Conservation (phyloP, 2,113 vertebrate species). For the Ailuropoda melanoleuca region DNA sequence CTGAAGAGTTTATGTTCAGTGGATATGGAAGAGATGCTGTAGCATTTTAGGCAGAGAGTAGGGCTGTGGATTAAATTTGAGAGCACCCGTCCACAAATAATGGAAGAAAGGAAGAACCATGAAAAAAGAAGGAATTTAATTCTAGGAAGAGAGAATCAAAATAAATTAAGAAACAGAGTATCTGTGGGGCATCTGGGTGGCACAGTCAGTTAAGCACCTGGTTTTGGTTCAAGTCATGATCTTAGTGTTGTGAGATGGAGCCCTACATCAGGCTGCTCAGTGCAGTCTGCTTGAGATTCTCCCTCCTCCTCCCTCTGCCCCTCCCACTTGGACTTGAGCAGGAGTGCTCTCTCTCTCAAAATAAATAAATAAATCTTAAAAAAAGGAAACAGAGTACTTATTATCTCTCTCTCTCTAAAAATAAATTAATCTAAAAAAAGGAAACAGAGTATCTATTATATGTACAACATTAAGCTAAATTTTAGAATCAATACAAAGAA, state of each 20-base stretch:
- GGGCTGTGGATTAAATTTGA: background rate
- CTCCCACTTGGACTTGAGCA: background rate
- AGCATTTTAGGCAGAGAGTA: background rate
- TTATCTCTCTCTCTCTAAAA: background rate
- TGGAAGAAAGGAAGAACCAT: background rate
- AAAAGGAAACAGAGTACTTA: too few species aligned
- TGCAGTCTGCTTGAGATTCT: background rate
- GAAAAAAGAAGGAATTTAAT: background rate
- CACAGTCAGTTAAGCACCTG: background rate
- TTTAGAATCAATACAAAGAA: background rate
- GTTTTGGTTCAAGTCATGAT: background rate
- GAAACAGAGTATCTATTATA: background rate
- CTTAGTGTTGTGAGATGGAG: background rate
- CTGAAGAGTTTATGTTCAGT: background rate
- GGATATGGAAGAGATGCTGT: background rate
- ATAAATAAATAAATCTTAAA: background rate
- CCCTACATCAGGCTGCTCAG: background rate
- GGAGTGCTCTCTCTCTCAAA: background rate
- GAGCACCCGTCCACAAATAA: background rate
- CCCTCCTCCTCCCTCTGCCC: background rate
- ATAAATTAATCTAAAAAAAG: background rate
- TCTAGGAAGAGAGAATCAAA: background rate
- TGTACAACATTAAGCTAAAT: background rate
- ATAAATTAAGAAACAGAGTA: background rate
- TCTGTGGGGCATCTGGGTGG: background rate